These are phyloP conservation scores for Bedellia somnulentella DNA, from an alignment of 2,888 invertebrate species.

Conservation along the genomic window DNA sequence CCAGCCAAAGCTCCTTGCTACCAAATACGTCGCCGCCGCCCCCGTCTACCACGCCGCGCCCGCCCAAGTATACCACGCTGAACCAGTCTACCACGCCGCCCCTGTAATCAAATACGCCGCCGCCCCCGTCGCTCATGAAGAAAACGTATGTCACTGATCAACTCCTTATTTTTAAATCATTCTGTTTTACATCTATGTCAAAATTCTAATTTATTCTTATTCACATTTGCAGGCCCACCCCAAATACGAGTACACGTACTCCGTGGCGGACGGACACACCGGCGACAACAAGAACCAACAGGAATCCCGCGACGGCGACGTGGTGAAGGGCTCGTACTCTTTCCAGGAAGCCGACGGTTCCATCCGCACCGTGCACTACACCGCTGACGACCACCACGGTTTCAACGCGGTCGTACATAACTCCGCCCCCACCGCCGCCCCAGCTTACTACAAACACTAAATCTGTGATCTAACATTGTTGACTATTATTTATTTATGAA, in stretches of 20 bases:
- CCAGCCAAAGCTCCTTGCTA: constrained; percentile 15
- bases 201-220: no score
- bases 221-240: constrained; percentile 10
- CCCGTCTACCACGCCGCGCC: constrained; percentile 9
- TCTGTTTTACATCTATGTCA: no score
- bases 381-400: constrained; percentile 12
- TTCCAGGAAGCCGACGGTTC: constrained; percentile 27
- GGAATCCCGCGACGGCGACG: constrained; percentile 24
- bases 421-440: constrained; percentile 28
- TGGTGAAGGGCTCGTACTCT: constrained; percentile 24
- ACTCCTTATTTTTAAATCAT: no score
- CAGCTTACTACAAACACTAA: constrained; percentile 10
- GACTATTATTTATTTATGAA: no score
- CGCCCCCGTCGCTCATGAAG: constrained; percentile 7
- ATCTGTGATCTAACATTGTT: not conserved
- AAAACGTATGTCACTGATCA: constrained; percentile 11
- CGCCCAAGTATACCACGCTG: constrained; percentile 13
- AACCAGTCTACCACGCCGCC: constrained; percentile 13
- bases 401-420: constrained; percentile 7
- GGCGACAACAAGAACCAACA: constrained; percentile 28
- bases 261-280: constrained; percentile 30
- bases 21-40: constrained; percentile 9
- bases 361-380: constrained; percentile 24
- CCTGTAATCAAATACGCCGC: constrained; percentile 8
- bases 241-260: constrained; percentile 22